phyloP scores from a whole-genome alignment of 2,888 invertebrate species.

The Trichopria drosophilae region DNA sequence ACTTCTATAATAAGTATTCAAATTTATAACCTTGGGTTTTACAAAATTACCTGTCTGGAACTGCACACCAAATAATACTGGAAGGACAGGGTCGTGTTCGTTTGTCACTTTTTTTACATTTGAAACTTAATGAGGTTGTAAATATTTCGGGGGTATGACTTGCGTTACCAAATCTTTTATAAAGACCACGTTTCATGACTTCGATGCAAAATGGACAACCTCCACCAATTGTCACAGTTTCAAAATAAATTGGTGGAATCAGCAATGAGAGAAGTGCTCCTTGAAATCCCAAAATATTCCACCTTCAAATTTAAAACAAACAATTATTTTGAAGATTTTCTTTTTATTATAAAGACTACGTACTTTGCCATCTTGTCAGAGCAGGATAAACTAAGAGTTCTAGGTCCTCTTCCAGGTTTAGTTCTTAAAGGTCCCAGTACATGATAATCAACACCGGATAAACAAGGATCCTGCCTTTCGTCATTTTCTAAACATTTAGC shows the following conservation, averaged over 20 bases:
- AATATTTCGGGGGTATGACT: slow-evolving; percentile 43
- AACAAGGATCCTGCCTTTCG: slow-evolving; percentile 64
- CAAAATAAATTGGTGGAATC: slow-evolving; percentile 71
- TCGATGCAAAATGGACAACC: slow-evolving; percentile 66
- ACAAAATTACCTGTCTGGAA: slow-evolving; percentile 54
- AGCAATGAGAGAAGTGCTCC: slow-evolving; percentile 77
- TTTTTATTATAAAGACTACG: slow-evolving; percentile 20
- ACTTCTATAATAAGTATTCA: slow-evolving; percentile 2
- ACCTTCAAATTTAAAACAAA: slow-evolving; percentile 59
- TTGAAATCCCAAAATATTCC: slow-evolving; percentile 84
- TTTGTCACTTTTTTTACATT: slow-evolving; percentile 52
- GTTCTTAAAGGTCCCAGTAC: slow-evolving; percentile 73
- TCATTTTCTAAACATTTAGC: slow-evolving; percentile 75
- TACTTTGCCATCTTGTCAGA: slow-evolving; percentile 84
- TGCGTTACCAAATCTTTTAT: slow-evolving; percentile 50
- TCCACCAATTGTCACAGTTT: slow-evolving; percentile 72
- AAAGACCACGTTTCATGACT: slow-evolving; percentile 64
- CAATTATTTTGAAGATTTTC: slow-evolving; percentile 1
- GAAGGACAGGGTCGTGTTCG: slow-evolving; percentile 63
- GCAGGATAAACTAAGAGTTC: slow-evolving; percentile 87
- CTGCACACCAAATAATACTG: slow-evolving; percentile 66
- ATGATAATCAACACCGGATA: slow-evolving; percentile 68
- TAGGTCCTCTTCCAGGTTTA: slow-evolving; percentile 89
- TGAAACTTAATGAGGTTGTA: slow-evolving; percentile 56
- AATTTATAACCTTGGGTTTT: slow-evolving; percentile 15